phyloP scores from a whole-genome alignment of 2,888 invertebrate species.

The Cheilosia impressa region DNA sequence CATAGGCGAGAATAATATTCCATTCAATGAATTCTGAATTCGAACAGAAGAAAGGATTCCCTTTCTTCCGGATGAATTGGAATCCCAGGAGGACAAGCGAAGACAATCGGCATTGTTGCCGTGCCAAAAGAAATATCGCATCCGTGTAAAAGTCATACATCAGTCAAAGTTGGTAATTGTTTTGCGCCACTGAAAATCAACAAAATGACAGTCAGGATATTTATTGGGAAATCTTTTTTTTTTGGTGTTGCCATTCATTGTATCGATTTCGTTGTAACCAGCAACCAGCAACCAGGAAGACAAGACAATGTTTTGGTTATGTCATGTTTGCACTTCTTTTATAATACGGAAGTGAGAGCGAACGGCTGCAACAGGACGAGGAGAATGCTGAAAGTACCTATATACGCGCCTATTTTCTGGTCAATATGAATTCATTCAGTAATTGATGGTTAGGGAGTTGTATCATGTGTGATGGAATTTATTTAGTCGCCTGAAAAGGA shows the following conservation, averaged over 20 bases:
- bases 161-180: conserved; percentile 70
- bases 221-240: conserved; percentile 39
- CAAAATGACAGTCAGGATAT: conserved; percentile 57
- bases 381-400: conserved; percentile 17
- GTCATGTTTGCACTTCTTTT: conserved; percentile 74
- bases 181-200: conserved; percentile 73
- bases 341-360: conserved; percentile 49
- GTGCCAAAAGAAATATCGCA: conserved; percentile 47
- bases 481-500: conserved; percentile 11
- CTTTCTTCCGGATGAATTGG: conserved; percentile 40
- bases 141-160: conserved; percentile 67
- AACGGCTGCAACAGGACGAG: conserved; percentile 48
- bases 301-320: conserved; percentile 70
- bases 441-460: conserved; percentile 12
- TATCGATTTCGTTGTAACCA: conserved; percentile 50
- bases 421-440: conserved; percentile 18
- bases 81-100: conserved; percentile 66
- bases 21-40: conserved; percentile 38
- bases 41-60: conserved; percentile 34
- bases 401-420: conserved; percentile 63
- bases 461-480: not conserved
- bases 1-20: conserved; percentile 50
- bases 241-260: conserved; percentile 15
- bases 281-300: conserved; percentile 68
- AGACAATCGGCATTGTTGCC: conserved; percentile 68